Evolutionary conservation across 2,888 invertebrate species (phyloP), one percentile per base, ranked within the genome.

Genomic region (Sminthurinus aureus): DNA sequence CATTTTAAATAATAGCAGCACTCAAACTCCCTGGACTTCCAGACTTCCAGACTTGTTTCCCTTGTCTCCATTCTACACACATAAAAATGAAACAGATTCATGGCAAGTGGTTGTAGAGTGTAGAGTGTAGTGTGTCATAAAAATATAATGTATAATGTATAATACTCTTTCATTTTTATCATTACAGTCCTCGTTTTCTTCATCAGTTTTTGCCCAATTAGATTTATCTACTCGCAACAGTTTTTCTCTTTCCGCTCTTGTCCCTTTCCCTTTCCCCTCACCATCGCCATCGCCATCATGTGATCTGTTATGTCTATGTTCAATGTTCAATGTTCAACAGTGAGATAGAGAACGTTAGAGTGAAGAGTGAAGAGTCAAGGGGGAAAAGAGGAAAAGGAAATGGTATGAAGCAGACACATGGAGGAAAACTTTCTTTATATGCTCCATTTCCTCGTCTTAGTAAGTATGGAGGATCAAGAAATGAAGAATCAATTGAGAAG

Each of bases 1-100:
- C 71, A 71, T 71, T 71, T 71, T 71, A 26, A 71, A 71, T 71
- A 71, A 71, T 71, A 71, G 71, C 6, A 22, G 20, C 71, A 71
- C 71, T 71, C 22, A 22, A 20, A 67, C 11, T 67, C n/a, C 3
- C 38, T 38, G 3, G 6, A 38, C 38, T 6, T 38, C 6, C 38
- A 6, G 38, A 1, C 38, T 38, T 18, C 58, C 9, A 58, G 1
- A 13, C 58, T 58, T 11, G 58, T 58, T 18, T 58, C 58, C 58
- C 18, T 11, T 58, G 13, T 58, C 9, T 38, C 38, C 9, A 18
- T 58, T 9, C 18, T 6, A 58, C 1, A 58, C 9, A 58, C 58
- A 58, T 58, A 58, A 18, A 15, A 13, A 58, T 58, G 9, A 18
- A 15, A 13, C 13, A 58, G 9, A 58, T 58, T 13, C 18, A 58